Evolutionary conservation across 2,113 vertebrate genomes (phyloP).

Genomic region (Cavia aperea): DNA sequence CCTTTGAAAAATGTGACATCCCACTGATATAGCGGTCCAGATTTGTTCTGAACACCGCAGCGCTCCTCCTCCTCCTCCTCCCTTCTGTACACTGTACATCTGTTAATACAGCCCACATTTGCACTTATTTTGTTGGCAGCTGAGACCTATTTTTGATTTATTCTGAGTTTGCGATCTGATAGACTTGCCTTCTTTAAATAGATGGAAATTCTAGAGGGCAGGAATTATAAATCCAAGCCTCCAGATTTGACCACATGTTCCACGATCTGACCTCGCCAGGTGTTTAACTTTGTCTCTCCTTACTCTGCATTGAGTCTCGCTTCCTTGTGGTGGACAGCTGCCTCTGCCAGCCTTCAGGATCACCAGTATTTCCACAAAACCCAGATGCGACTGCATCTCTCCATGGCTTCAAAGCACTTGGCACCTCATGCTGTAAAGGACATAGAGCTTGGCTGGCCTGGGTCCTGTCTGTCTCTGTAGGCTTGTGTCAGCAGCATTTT

Average conservation of each 20-base stretch:
- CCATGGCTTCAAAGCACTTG: not conserved
- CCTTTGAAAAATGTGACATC: not conserved
- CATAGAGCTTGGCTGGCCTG: not conserved
- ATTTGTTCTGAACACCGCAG: constrained; percentile 20
- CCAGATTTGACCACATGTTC: not conserved
- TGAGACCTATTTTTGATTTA: not conserved
- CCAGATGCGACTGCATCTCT: not conserved
- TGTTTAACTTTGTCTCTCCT: not conserved
- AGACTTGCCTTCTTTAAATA: not conserved
- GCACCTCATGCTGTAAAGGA: not conserved
- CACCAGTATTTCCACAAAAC: not conserved
- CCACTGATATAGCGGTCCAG: not conserved
- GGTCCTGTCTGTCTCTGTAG: not conserved
- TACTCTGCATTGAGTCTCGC: not conserved
- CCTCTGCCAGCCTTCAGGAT: not conserved
- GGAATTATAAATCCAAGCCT: not conserved
- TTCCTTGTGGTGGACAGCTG: not conserved
- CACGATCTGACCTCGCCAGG: not conserved
- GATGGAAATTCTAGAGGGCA: not conserved
- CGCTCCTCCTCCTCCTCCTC: not conserved
- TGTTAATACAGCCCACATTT: constrained; percentile 28
- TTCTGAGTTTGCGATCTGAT: not conserved
- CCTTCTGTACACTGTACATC: not conserved
- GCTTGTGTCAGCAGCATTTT: not conserved
- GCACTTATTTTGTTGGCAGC: not conserved